Evolutionary conservation across 1,140 invertebrate species (phyloP).

Genomic region (Potamilus streckersoni): DNA sequence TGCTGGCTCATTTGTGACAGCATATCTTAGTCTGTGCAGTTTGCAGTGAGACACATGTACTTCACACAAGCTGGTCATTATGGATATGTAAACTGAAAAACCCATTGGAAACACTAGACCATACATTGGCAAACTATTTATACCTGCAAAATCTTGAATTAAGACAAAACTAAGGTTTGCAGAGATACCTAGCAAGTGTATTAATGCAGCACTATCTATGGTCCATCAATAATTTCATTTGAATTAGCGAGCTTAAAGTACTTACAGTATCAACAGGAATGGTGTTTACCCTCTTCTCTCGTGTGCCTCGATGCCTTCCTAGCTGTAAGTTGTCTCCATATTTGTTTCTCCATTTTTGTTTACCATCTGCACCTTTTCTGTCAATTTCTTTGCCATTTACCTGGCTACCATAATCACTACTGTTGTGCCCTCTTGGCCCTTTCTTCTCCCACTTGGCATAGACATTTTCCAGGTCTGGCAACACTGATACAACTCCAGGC

Average conservation of each 20-base stretch:
- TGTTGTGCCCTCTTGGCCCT: constrained; percentile 1
- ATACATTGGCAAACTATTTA: too few species aligned
- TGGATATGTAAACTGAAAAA: too few species aligned
- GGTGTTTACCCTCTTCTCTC: constrained; percentile 4
- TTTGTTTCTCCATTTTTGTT: constrained; percentile 20
- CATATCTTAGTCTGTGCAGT: too few species aligned
- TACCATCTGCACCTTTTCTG: constrained; percentile 12
- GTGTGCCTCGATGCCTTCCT: background rate
- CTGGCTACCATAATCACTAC: background rate
- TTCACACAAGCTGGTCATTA: too few species aligned
- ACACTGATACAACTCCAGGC: background rate
- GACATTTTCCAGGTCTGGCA: constrained; percentile 26
- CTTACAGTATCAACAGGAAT: constrained; percentile 14
- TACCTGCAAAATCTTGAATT: too few species aligned
- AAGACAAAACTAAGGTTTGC: too few species aligned
- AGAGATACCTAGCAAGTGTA: too few species aligned
- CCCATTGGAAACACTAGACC: too few species aligned
- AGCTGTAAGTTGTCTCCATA: constrained; percentile 11
- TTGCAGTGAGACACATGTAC: too few species aligned
- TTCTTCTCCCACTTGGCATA: constrained; percentile 30
- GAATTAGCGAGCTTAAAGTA: background rate
- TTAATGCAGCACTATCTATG: too few species aligned
- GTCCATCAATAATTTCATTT: background rate
- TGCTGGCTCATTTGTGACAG: too few species aligned
- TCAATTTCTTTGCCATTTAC: background rate